Base-by-base conservation (phyloP, 2,113 vertebrate genomes). In the Microcebus tavaratra region DNA sequence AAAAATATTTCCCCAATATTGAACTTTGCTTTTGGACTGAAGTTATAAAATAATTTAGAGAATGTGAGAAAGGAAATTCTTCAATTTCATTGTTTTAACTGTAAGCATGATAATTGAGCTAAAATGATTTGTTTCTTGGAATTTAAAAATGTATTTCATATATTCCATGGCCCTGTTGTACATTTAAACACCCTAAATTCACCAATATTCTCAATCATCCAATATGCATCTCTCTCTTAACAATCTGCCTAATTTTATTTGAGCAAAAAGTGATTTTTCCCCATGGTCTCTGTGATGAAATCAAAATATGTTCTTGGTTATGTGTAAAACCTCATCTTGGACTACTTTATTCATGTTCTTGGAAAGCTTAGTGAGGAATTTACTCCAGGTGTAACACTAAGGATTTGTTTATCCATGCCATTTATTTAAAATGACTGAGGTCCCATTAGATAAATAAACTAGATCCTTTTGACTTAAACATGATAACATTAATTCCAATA, bases 51-150 rank as follows among this genome's bases (percentile, higher is more conserved):
- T 75, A 67, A 25, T 88, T 21, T 48, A 1, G 23, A 75, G 36
- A 91, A 94, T 85, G 39, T 95, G 34, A 76, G 27, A 90, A 93
- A 76, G 53, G 25, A 80, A 80, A 87, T 76, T 63, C 53, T 88
- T 83, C 50, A 67, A 21, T 80, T 88, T 76, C 29, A 83, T 1
- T 42, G 80, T 59, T 70, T 55, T 34, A 70, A 42, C 18, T 59
- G 5, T 65, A 53, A 83, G 59, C 36, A 81, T 7, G 18, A 50
- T 63, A 72, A 20, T 67, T 31, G 48, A 75, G 42, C 85, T 70
- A 85, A 59, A 97, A 12, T 78, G 31, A 73, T 63, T 53, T 87
- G 14, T 85, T 91, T 68, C 59, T 57, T 90, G 25, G 13, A 83
- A 80, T 53, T 88, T 36, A 48, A 76, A 96, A 94, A 65, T 73